Percentiles rank a stretch among this genome's conserved stretches.
These are phyloP conservation scores for Plusia festucae DNA, from an alignment of 2,888 invertebrate species.

Conservation along the genomic window DNA sequence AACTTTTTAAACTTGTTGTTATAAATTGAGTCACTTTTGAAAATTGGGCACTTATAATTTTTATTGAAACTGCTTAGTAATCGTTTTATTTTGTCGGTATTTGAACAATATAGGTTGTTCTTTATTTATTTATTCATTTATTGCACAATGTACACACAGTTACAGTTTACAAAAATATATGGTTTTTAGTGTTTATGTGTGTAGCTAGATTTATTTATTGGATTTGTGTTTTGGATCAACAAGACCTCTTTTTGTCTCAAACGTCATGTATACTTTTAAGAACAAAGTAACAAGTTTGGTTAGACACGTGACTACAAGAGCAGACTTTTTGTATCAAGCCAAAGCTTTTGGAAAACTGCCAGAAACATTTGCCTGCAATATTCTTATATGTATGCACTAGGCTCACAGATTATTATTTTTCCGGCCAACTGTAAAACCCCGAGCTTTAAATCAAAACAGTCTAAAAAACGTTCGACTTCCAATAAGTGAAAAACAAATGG, in stretches of 20 bases:
- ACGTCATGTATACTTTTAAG: constrained; percentile 13
- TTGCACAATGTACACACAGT: too few species aligned
- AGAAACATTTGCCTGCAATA: constrained; percentile 30
- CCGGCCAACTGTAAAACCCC: background rate
- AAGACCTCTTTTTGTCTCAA: constrained; percentile 7
- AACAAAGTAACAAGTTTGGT: constrained; percentile 23
- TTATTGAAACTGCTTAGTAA: constrained; percentile 44
- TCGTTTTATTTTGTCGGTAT: constrained; percentile 15
- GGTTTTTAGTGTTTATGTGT: constrained; percentile 23
- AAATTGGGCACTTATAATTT: constrained; percentile 46
- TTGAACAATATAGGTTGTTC: too few species aligned
- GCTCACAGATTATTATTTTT: constrained; percentile 18
- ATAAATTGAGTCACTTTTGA: constrained; percentile 38
- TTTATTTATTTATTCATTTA: too few species aligned
- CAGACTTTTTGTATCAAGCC: constrained; percentile 23
- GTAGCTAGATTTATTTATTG: constrained; percentile 23
- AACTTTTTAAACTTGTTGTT: constrained; percentile 36
- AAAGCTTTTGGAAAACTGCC: constrained; percentile 35
- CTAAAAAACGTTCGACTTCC: constrained; percentile 23
- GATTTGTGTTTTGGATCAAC: constrained; percentile 14
- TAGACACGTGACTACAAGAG: constrained; percentile 21
- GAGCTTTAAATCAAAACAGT: constrained; percentile 31
- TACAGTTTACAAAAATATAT: constrained; percentile 18
- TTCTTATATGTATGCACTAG: constrained; percentile 16
- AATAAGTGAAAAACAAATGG: constrained; percentile 32